phyloP scores from a whole-genome alignment of 2,888 invertebrate genomes.

The Orgyia antiqua region DNA sequence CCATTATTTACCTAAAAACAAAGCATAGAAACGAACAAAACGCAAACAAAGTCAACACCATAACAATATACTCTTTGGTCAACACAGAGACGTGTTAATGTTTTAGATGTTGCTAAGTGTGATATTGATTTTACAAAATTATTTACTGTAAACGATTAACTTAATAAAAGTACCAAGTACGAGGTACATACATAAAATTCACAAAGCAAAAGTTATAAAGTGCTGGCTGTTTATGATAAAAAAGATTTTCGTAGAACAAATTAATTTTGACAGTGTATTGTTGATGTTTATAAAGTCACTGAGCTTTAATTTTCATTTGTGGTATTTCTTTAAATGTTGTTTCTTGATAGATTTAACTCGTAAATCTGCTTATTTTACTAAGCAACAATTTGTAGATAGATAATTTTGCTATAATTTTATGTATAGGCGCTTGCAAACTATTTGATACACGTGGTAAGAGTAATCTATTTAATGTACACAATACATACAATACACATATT shows the following conservation, averaged over 20 bases:
- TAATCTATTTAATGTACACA: not conserved
- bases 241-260: conserved; percentile 45
- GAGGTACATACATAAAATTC: too few species aligned
- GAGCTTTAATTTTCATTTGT: conserved; percentile 36
- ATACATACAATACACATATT: too few species aligned
- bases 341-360: conserved; percentile 1
- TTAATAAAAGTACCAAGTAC: too few species aligned
- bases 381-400: conserved; percentile 8
- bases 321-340: conserved; percentile 18
- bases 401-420: conserved; percentile 17
- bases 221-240: too few species aligned
- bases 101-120: conserved; percentile 51
- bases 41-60: too few species aligned
- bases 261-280: conserved; percentile 33
- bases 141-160: too few species aligned
- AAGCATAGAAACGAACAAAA: too few species aligned
- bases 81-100: conserved; percentile 53
- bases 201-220: too few species aligned
- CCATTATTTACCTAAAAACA: too few species aligned
- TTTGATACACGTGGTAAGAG: conserved; percentile 5
- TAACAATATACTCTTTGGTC: too few species aligned
- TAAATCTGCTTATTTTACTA: conserved; percentile 2
- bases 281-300: conserved; percentile 37
- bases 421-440: conserved; percentile 13
- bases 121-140: conserved; percentile 51